Conservation (phyloP, 1,140 invertebrate genomes). For the Tetramorium simillimum region DNA sequence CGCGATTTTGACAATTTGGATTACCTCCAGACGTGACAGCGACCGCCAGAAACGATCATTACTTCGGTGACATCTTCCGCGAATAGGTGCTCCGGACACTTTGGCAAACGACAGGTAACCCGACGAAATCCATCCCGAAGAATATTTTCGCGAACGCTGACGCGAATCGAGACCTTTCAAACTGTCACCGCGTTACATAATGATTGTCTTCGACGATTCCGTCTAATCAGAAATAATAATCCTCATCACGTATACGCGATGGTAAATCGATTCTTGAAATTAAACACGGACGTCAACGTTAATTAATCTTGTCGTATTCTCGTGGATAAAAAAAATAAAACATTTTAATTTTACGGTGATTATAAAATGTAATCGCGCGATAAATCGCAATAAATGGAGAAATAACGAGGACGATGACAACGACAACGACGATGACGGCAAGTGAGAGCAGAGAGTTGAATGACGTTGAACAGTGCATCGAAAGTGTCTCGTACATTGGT, state of each 20-base stretch:
- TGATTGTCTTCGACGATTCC: neutral
- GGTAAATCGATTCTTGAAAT: constrained; percentile 2
- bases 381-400: neutral
- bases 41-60: constrained; percentile 16
- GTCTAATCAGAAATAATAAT: neutral
- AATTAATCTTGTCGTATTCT: neutral
- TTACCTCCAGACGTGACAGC: constrained; percentile 36
- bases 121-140: neutral
- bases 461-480: constrained; percentile 57
- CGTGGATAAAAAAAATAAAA: neutral
- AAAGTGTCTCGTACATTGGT: constrained; percentile 64
- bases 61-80: constrained; percentile 23
- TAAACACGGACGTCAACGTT: neutral
- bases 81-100: neutral
- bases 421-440: neutral
- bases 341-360: neutral
- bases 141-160: constrained; percentile 15
- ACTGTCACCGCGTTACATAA: constrained; percentile 32
- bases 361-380: constrained; percentile 11
- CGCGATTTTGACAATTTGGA: constrained; percentile 11
- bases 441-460: constrained; percentile 56
- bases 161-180: constrained; percentile 29
- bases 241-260: neutral
- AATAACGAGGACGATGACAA: neutral
- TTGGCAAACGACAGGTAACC: constrained; percentile 28